These are phyloP conservation scores for Drosophila siamana DNA, from an alignment of 2,888 invertebrate genomes.

Conservation along the genomic window DNA sequence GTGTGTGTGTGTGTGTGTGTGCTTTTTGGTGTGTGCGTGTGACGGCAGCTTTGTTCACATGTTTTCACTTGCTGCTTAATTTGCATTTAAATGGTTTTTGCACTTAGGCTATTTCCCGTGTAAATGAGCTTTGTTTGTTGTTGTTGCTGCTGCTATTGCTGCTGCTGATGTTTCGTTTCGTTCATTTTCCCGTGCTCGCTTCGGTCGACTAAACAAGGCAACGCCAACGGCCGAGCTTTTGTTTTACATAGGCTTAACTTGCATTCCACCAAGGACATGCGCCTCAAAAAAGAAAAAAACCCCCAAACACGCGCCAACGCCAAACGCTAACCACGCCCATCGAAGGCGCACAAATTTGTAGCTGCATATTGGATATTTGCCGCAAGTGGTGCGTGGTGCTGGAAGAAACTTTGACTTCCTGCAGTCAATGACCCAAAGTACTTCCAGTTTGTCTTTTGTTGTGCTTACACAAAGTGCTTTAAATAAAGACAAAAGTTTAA, in stretches of 20 bases:
- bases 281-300: constrained; percentile 2
- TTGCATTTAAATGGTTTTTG: constrained; percentile 84
- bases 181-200: constrained; percentile 1
- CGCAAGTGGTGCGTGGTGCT: constrained; percentile 14
- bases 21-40: constrained; percentile 7
- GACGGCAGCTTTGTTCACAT: constrained; percentile 76
- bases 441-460: constrained; percentile 10
- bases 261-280: constrained; percentile 59
- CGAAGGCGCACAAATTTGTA: constrained; percentile 29
- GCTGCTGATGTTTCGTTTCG: constrained; percentile 5
- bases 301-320: neutral
- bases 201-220: constrained; percentile 44
- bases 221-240: constrained; percentile 48
- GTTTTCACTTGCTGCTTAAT: constrained; percentile 84
- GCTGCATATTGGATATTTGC: constrained; percentile 38
- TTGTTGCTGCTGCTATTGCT: constrained; percentile 30
- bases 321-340: constrained; percentile 1
- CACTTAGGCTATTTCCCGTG: constrained; percentile 83
- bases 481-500: constrained; percentile 1
- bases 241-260: constrained; percentile 60
- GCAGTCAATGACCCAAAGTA: constrained; percentile 41
- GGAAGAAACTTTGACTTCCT: constrained; percentile 19
- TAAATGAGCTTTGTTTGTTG: constrained; percentile 79
- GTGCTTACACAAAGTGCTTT: neutral
- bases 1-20: constrained; percentile 9